These are phyloP conservation scores for Leptopilina syphax DNA, from an alignment of 2,888 invertebrate species.

Conservation along the genomic window DNA sequence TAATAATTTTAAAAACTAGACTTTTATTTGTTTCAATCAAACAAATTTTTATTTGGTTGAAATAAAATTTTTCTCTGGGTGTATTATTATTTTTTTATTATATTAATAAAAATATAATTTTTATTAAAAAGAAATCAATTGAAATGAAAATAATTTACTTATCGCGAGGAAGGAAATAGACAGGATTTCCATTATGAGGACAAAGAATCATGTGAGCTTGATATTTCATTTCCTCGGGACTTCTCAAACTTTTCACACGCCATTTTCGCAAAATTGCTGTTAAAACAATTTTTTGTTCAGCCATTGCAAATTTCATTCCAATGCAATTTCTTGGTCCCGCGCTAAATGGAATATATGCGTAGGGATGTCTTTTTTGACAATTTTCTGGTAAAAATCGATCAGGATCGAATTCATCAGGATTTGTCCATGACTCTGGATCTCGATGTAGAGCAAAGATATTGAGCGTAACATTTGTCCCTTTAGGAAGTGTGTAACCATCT, in stretches of 20 bases:
- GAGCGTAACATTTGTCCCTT: constrained; percentile 73
- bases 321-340: constrained; percentile 85
- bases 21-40: no score
- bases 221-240: constrained; percentile 55
- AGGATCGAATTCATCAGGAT: constrained; percentile 83
- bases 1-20: no score
- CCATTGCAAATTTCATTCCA: constrained; percentile 76
- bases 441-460: constrained; percentile 78
- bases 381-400: constrained; percentile 83
- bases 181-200: constrained; percentile 57
- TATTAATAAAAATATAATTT: no score
- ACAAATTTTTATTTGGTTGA: no score
- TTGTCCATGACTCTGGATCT: constrained; percentile 80
- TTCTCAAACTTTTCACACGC: constrained; percentile 61
- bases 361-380: constrained; percentile 79
- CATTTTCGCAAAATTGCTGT: constrained; percentile 63
- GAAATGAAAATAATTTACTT: constrained; percentile 34
- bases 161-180: constrained; percentile 54
- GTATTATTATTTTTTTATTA: no score
- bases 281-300: constrained; percentile 64
- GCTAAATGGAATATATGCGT: constrained; percentile 83
- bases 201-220: constrained; percentile 57
- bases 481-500: constrained; percentile 75
- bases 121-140: no score
- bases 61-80: no score